These are phyloP conservation scores for Corythoichthys intestinalis DNA, from an alignment of 2,113 vertebrate species.

Conservation along the genomic window DNA sequence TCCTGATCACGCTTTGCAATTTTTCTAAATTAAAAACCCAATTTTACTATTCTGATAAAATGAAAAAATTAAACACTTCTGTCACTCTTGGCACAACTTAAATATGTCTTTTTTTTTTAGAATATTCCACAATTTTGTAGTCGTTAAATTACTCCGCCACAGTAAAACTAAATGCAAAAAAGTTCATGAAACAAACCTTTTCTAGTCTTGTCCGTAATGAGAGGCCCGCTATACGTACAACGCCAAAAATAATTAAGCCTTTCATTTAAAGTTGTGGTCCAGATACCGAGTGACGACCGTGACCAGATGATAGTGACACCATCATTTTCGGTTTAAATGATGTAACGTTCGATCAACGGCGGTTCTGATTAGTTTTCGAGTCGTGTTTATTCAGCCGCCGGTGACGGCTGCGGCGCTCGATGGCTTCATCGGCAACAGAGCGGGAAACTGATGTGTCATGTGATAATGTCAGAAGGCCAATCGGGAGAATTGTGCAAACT, in stretches of 20 bases:
- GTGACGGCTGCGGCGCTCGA: neutral
- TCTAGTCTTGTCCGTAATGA: constrained; percentile 9
- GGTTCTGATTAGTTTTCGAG: constrained; percentile 1
- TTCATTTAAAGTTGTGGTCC: constrained; percentile 41
- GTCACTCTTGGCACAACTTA: too few species aligned
- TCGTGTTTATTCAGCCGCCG: constrained; percentile 15
- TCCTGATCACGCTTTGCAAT: too few species aligned
- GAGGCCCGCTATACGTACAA: constrained; percentile 12
- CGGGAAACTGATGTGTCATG: constrained; percentile 1
- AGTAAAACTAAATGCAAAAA: neutral
- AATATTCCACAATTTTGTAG: too few species aligned
- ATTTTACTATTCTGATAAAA: too few species aligned
- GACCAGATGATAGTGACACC: constrained; percentile 25
- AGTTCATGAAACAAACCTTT: neutral
- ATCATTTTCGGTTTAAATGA: constrained; percentile 21
- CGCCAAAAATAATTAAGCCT: constrained; percentile 20
- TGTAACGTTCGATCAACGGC: constrained; percentile 15
- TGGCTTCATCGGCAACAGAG: neutral
- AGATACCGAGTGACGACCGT: constrained; percentile 17
- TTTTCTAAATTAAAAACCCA: too few species aligned
- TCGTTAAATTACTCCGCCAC: too few species aligned
- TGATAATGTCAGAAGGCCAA: neutral
- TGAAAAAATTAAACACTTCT: too few species aligned
- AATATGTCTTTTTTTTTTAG: too few species aligned
- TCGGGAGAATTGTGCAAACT: too few species aligned